Evolutionary conservation across 2,888 invertebrate species (phyloP), one percentile per base, ranked within the genome.

Genomic region (Synergus laeviventris): DNA sequence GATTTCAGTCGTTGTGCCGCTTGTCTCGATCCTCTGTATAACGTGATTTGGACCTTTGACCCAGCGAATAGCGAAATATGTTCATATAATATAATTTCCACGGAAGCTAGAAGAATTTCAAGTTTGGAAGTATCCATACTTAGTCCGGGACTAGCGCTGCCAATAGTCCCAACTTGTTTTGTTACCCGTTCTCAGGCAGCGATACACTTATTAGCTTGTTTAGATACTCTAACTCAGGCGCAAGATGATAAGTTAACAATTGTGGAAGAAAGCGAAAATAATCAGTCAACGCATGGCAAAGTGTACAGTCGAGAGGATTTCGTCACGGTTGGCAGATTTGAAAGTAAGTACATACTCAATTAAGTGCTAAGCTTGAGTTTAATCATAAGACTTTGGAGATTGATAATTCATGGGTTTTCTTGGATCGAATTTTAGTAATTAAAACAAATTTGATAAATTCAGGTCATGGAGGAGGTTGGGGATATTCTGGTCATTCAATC

Each of bases 381-480:
- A 16, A 24, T 62, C 4, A 16, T 4, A 3, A n/a, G 4, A 74
- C 38, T 56, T 64, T 14, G 11, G 36, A 21, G 14, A 24, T 54
- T 54, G 56, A 70, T 70, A 70, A 54, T 66, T 31, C 31, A 5
- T 31, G 7, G 31, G 31, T 5, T 31, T 31, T 16, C 12, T 64
- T 61, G 21, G n/a, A 73, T 14, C 49, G 2, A 56, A 56, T n/a
- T 70, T 60, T 76, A 60, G n/a, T n/a, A n/a, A n/a, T 66, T 31
- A 5, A 21, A 73, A 36, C 14, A 39, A 60, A n/a, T 74, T 62
- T 45, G 59, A n/a, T 76, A 74, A 81, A 79, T 82, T 5, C 82
- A 93, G 93, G 92, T 91, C 97, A 97, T 87, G 99, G 99, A 2
- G 98, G 98, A 38, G 98, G 98, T 7, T 99, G 99, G 99, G 99